Conservation (phyloP, 2,797 vertebrate genomes). For the Tarsius wallacei region DNA sequence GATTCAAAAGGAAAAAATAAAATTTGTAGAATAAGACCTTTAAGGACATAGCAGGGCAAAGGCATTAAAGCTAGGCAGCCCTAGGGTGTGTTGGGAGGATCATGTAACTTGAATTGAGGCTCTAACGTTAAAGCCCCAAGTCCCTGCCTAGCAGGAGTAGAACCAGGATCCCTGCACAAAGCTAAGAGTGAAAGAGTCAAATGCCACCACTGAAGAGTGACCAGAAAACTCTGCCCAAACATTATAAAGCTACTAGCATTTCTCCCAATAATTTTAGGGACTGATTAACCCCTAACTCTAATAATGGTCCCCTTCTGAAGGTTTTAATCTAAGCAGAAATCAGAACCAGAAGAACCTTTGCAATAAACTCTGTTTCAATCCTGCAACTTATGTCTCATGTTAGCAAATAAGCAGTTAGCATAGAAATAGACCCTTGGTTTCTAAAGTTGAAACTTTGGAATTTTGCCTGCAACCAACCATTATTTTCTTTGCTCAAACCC, state of each 20-base stretch:
- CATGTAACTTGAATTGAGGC: rapidly evolving
- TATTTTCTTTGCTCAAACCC: constrained; percentile 54
- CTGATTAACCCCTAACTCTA: background rate
- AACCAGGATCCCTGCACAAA: background rate
- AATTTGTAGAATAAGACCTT: background rate
- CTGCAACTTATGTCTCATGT: background rate
- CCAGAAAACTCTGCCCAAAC: background rate
- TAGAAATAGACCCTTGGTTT: background rate
- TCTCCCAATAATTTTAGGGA: background rate
- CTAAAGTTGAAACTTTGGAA: background rate
- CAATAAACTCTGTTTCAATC: background rate
- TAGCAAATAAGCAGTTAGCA: constrained; percentile 9
- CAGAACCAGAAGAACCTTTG: background rate
- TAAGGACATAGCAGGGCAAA: background rate
- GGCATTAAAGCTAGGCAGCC: background rate
- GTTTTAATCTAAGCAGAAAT: background rate
- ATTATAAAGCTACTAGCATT: background rate
- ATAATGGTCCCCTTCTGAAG: background rate
- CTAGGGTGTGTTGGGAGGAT: background rate
- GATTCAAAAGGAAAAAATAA: constrained; percentile 36
- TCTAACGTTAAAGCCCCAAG: background rate
- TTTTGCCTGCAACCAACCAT: constrained; percentile 40
- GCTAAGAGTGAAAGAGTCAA: background rate
- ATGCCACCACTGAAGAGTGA: background rate
- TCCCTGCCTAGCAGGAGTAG: too few species aligned